A percentile compares a stretch with the other conserved stretches of the same genome.
Conservation (phyloP, 2,797 vertebrate species). For the Prionace glauca region DNA sequence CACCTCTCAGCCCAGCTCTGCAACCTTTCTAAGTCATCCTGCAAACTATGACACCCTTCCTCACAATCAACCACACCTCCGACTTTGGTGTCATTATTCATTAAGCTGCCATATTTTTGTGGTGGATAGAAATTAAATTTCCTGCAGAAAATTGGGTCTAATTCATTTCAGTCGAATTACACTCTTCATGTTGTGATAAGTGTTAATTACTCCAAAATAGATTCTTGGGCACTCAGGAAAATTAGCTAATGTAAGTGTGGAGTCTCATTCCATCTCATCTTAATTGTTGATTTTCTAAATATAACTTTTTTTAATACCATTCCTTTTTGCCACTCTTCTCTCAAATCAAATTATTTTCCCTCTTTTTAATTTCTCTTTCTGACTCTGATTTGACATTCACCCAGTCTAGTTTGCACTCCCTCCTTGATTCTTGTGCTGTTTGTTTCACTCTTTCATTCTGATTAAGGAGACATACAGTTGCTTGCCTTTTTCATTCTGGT, state of each 20-base stretch:
- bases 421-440: background rate
- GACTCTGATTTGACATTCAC: background rate
- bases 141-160: background rate
- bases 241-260: background rate
- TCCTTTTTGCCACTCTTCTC: background rate
- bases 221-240: background rate
- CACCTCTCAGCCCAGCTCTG: too few relatives aligned
- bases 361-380: background rate
- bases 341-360: background rate
- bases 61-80: too few relatives aligned
- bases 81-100: too few relatives aligned
- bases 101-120: background rate
- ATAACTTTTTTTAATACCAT: background rate
- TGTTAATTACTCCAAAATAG: background rate
- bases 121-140: background rate
- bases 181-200: background rate
- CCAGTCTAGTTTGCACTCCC: background rate
- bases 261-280: background rate
- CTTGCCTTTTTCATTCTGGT: background rate
- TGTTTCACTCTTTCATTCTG: background rate
- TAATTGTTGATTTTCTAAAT: background rate
- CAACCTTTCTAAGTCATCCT: too few relatives aligned
- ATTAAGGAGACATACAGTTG: background rate
- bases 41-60: too few relatives aligned
- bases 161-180: background rate